Evolutionary conservation across 1,140 invertebrate species (phyloP).

Genomic region (Microplitis demolitor): DNA sequence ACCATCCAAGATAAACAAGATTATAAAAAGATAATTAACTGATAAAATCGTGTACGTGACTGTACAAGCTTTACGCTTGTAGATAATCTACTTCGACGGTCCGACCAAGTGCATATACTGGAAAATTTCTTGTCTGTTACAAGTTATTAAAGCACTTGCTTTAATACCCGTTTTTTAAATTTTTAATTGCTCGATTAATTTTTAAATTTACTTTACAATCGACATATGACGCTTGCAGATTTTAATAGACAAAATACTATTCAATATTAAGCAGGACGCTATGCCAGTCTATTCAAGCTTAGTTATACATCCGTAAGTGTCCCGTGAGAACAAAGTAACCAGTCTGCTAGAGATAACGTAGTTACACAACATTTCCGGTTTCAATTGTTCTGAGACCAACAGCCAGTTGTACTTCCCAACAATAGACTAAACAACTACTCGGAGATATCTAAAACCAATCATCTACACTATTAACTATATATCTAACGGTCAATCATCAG

Average conservation of each 20-base stretch:
- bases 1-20: constrained; percentile 48
- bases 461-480: background rate
- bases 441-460: background rate
- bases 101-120: background rate
- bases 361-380: constrained; percentile 37
- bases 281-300: background rate
- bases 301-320: background rate
- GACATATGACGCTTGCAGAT: no score
- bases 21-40: constrained; percentile 47
- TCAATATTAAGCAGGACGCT: background rate
- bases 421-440: background rate
- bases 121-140: no score
- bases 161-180: no score
- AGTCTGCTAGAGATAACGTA: constrained; percentile 34
- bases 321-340: constrained; percentile 4
- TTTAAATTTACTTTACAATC: no score
- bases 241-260: no score
- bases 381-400: background rate
- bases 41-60: constrained; percentile 37
- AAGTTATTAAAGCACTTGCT: no score
- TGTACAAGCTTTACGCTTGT: constrained; percentile 16
- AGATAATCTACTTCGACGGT: constrained; percentile 36
- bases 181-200: no score
- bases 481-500: background rate
- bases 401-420: background rate